Percentiles rank a stretch among this genome's conserved stretches.
These are phyloP conservation scores for Ginglymostoma cirratum DNA, from an alignment of 2,113 vertebrate species.

Conservation along the genomic window DNA sequence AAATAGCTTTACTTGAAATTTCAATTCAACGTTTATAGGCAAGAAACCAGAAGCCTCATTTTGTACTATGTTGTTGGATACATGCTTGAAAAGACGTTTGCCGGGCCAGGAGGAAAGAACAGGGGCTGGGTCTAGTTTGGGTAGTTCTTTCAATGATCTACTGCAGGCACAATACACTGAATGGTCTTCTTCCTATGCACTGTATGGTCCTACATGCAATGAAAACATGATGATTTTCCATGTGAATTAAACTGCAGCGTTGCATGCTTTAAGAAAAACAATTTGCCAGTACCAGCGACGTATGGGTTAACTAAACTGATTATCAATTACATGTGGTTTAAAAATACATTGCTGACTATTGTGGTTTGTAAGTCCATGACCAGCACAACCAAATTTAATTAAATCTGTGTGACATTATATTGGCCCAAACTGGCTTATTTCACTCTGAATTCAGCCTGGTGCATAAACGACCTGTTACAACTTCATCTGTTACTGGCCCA, in stretches of 20 bases:
- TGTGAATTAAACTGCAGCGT: neutral
- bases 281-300: neutral
- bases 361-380: neutral
- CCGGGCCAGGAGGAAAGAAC: neutral
- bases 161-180: neutral
- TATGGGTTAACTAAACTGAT: neutral
- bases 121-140: neutral
- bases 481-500: slow-evolving; percentile 6
- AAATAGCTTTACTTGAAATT: neutral
- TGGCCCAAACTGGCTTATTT: neutral
- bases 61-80: neutral
- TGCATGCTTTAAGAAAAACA: neutral
- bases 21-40: neutral
- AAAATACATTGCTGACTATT: neutral
- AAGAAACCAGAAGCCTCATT: neutral
- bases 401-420: slow-evolving; percentile 4
- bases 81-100: neutral
- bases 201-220: neutral
- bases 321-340: neutral
- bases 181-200: neutral
- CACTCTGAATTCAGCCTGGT: neutral
- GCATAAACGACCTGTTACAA: slow-evolving; percentile 9
- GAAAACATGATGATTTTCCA: neutral
- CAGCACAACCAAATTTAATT: neutral
- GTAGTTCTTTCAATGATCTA: neutral